Base-by-base conservation (phyloP, 2,797 vertebrate species). In the Myripristis murdjan region DNA sequence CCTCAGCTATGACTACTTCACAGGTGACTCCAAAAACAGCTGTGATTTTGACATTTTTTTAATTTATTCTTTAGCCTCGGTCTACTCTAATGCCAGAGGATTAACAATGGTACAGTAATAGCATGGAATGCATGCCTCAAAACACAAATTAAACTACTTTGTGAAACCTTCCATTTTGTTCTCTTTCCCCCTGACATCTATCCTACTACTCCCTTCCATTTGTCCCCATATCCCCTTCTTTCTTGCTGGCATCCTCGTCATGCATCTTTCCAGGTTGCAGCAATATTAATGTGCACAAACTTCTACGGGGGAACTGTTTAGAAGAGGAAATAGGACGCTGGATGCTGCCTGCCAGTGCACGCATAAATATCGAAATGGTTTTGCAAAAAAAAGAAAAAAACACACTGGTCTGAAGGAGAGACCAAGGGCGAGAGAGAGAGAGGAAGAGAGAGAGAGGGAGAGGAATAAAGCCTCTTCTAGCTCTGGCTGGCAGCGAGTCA, bases 281-380 rank as follows among this genome's bases (percentile, higher is more conserved):
- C 55, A 73, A 78, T 70, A 75, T 73, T 75, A 71, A 78, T 46
- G 73, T 56, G 64, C 39, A 37, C 18, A 22, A 59, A 57, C 15
- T 43, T 37, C 15, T 74, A 66, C 61, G 68, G 70, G 64, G 54
- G 73, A 55, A 70, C 65, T 60, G 52, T 82, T 79, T 72, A 70
- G 76, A 76, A 65, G 76, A 77, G 77, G 80, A 83, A 88, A 80
- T 72, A 74, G 75, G 60, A 78, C 78, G 75, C 67, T 66, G 69
- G 76, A 70, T 31, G 39, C 46, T 67, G 59, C 62, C 60, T 73
- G 77, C 63, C 75, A 83, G 66, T 12, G 64, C 10, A 59, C 73
- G 69, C 55, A 82, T 20, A 65, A 83, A 84, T 81, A 83, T 68
- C 61, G 74, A 77, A 88, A 80, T 52, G 79, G 44, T 64, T 75